These are phyloP conservation scores for Gymnosoma rotundatum DNA, from an alignment of 2,888 invertebrate genomes.

Conservation along the genomic window DNA sequence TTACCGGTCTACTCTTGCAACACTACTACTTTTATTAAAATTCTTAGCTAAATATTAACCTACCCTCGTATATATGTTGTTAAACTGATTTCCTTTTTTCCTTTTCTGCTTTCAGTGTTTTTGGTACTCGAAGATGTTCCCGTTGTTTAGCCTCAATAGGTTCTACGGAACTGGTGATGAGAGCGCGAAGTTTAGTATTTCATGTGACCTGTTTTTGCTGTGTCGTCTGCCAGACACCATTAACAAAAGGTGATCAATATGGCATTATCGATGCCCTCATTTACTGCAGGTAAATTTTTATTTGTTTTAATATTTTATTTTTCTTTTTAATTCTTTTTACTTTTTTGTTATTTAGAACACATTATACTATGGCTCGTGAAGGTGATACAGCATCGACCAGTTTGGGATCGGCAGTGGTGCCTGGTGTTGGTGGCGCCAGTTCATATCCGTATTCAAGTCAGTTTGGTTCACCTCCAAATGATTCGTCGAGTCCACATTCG, in stretches of 20 bases:
- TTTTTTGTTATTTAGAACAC: conserved; percentile 76
- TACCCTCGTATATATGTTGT: neutral
- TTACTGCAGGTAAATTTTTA: conserved; percentile 87
- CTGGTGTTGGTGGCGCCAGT: conserved; percentile 72
- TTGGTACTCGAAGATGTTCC: conserved; percentile 93
- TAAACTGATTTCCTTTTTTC: neutral
- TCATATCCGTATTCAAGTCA: conserved; percentile 85
- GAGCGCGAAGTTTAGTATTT: conserved; percentile 95
- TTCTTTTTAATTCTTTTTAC: neutral
- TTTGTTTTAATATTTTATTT: neutral
- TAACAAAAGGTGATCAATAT: conserved; percentile 97
- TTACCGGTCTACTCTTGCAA: no score
- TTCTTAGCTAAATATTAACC: neutral
- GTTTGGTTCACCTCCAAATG: conserved; percentile 81
- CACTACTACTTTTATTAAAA: no score
- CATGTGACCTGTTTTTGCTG: conserved; percentile 98
- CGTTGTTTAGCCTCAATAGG: conserved; percentile 94
- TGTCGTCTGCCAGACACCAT: conserved; percentile 91
- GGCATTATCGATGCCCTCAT: conserved; percentile 94
- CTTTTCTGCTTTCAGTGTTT: conserved; percentile 87
- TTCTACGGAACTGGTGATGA: conserved; percentile 96
- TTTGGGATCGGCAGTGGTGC: conserved; percentile 73
- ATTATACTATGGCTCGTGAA: conserved; percentile 81
- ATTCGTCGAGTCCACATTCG: conserved; percentile 81
- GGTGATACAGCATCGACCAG: conserved; percentile 80